A percentile compares a stretch with the other conserved stretches of the same genome.
These are phyloP conservation scores for Pachymerium ferrugineum DNA, from an alignment of 2,888 invertebrate genomes.

Conservation along the genomic window DNA sequence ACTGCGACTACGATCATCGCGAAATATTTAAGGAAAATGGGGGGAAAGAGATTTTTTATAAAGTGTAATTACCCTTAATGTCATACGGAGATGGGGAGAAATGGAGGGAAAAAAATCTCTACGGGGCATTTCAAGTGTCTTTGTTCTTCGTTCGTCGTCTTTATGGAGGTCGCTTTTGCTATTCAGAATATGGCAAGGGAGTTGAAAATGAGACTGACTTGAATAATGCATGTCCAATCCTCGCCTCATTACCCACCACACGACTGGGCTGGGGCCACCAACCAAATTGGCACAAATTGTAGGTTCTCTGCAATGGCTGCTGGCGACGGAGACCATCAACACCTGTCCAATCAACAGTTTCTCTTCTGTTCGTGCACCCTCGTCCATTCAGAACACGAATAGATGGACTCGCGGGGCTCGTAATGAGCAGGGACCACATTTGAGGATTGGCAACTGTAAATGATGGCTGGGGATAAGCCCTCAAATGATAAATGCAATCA, in stretches of 20 bases:
- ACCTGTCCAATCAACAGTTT: conserved; percentile 22
- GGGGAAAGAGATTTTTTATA: no score
- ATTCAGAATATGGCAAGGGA: conserved; percentile 12
- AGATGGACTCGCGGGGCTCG: conserved; percentile 15
- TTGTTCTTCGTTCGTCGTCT: neutral
- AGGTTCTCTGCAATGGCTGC: conserved; percentile 3
- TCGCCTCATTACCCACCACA: conserved; percentile 27
- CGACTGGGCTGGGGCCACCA: conserved; percentile 14
- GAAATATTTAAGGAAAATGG: no score
- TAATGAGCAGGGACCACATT: conserved; percentile 3
- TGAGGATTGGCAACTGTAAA: conserved; percentile 23
- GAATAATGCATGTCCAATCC: conserved; percentile 27
- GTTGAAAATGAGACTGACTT: conserved; percentile 27
- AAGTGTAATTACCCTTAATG: no score
- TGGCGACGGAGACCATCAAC: conserved; percentile 17
- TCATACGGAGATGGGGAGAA: no score
- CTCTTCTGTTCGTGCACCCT: no score
- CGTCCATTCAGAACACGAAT: conserved; percentile 6
- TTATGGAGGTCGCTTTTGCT: neutral
- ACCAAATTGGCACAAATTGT: conserved; percentile 25
- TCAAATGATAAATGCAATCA: conserved; percentile 17
- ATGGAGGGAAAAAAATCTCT: no score
- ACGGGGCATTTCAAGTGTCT: no score
- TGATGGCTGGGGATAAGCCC: conserved; percentile 14
- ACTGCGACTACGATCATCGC: no score